Evolutionary conservation across 2,113 vertebrate genomes (phyloP), one percentile per base, ranked within the genome.

Genomic region (Dasyornis broadbenti): DNA sequence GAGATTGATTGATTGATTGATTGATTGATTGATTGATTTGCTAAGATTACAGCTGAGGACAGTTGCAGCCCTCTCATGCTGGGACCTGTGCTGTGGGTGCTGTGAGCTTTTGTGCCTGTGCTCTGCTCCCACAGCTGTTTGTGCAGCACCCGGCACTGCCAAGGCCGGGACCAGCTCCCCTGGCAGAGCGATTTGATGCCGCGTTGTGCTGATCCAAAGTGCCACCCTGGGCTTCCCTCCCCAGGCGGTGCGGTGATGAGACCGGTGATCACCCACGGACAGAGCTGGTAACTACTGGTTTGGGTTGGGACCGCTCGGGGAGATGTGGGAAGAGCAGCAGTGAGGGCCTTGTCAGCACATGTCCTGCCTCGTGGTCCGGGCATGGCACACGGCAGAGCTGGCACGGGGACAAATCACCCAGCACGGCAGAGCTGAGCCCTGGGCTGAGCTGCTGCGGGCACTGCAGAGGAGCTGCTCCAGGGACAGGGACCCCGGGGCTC

Each of bases 161-260:
- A 4, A 17, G 69, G 79, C 70, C 4, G 0, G 82, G 42, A 22
- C 7, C 75, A 37, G 56, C 66, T 52, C 59, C 61, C 15, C n/a
- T 12, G 47, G 73, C 79, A 75, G 60, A n/a, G 60, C 7, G 5
- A 10, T 15, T 1, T 4, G 52, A 21, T 35, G 12, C 68, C 33
- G 0, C 0, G 1, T 6, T 33, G 75, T 5, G 2, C 86, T 1
- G 13, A 39, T 18, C 66, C 37, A 10, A 20, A 15, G 14, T 10
- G 56, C 16, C 27, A 10, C 15, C 49, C 37, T 0, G 4, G 70
- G 37, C 50, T 31, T 49, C 59, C 64, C 45, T 81, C 27, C 80
- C 33, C 0, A 4, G 21, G 81, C 82, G 61, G 39, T 7, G 1
- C 0, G 1, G 13, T 0, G 2, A 6, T 7, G 70, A 19, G 73